A percentile compares a stretch with the other conserved stretches of the same genome.
These are phyloP conservation scores for Rana temporaria DNA, from an alignment of 2,113 vertebrate genomes.

Conservation along the genomic window DNA sequence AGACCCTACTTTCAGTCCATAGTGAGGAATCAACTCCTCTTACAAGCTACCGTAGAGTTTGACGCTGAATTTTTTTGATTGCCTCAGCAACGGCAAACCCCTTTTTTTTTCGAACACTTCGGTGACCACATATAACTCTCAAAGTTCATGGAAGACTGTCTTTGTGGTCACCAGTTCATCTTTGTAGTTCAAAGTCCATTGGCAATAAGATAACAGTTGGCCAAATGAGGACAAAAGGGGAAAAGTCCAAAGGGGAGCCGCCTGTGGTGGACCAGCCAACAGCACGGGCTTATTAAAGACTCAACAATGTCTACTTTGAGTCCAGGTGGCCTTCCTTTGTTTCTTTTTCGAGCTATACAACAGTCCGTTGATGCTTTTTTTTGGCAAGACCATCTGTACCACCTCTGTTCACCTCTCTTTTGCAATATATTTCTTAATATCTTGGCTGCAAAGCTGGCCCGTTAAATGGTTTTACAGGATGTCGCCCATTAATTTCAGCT, in stretches of 20 bases:
- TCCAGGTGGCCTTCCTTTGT: neutral
- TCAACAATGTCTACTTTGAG: conserved; percentile 7
- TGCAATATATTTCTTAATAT: neutral
- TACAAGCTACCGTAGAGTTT: conserved; percentile 9
- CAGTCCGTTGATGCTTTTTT: neutral
- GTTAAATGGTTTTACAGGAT: neutral
- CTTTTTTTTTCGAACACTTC: neutral
- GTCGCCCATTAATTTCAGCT: neutral
- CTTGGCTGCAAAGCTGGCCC: neutral
- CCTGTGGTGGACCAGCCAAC: conserved; percentile 52
- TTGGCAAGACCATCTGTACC: conserved; percentile 3
- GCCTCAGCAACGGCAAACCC: neutral
- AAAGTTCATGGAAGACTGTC: conserved; percentile 1
- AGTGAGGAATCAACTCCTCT: conserved; percentile 2
- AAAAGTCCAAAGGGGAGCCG: conserved; percentile 5
- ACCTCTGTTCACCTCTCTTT: neutral
- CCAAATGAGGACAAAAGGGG: neutral
- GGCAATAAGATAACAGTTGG: neutral
- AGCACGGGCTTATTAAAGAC: conserved; percentile 19
- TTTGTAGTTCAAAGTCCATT: conserved; percentile 9
- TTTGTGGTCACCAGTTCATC: neutral
- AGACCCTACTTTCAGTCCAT: conserved; percentile 53
- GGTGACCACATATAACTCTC: neutral
- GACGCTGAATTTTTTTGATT: neutral
- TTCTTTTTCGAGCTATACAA: conserved; percentile 6